phyloP scores from a whole-genome alignment of 2,113 vertebrate genomes.

The Fregata magnificens region DNA sequence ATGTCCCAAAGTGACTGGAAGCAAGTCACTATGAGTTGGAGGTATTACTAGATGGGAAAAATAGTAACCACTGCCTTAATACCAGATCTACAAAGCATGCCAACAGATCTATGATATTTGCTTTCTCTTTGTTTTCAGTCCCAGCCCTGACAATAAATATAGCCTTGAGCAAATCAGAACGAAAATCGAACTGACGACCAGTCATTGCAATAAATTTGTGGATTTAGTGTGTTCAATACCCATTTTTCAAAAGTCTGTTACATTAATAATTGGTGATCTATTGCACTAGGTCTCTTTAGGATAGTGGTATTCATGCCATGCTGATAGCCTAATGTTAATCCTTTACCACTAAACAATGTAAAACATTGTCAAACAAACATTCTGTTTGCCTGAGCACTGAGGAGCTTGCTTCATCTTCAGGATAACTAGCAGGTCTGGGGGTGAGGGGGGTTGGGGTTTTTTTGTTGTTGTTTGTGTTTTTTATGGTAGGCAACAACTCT shows the following conservation, averaged over 20 bases:
- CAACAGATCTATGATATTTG: background rate
- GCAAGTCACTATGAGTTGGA: background rate
- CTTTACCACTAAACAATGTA: background rate
- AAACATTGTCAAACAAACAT: background rate
- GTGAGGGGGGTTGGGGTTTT: accelerated
- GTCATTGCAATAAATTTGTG: background rate
- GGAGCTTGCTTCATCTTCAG: background rate
- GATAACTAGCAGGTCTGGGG: background rate
- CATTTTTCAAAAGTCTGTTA: background rate
- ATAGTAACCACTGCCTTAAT: background rate
- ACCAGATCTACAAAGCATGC: background rate
- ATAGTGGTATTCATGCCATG: background rate
- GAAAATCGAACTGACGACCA: background rate
- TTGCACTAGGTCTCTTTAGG: background rate
- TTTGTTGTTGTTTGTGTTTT: background rate
- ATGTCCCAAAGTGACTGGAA: background rate
- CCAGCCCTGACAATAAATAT: background rate
- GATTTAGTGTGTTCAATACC: background rate
- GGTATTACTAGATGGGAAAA: background rate
- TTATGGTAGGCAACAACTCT: background rate
- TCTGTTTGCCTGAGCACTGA: background rate
- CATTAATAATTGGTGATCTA: background rate
- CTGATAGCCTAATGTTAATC: background rate
- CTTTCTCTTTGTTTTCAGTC: background rate
- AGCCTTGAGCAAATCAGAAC: background rate